Evolutionary conservation across 30 jellyfish, hydroid and myxozoan genomes (phyloP), one percentile per base, ranked within the genome.

Genomic region (Aurelia sp.): DNA sequence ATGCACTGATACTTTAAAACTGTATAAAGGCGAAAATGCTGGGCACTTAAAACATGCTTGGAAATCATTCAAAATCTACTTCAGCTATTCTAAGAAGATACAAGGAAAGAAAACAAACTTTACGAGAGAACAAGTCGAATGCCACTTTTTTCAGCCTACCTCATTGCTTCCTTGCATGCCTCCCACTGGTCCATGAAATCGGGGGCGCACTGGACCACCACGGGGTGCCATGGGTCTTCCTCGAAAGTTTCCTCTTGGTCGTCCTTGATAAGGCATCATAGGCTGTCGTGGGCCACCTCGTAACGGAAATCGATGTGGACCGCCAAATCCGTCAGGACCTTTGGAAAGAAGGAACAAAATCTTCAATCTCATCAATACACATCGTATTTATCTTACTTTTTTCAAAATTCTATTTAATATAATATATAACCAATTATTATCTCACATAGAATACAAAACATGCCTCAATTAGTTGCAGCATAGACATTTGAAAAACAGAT

Each of bases 261-360:
- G 35, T 20, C 52, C 76, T 41, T 60, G 86, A 30, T 31, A 69
- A 40, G 77, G 84, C 63, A 76, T 83, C 15, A 72, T 69, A 17
- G 71, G 90, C 17, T 79, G 83, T 11, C 78, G 88, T n/a, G 86
- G 85, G 16, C 96, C 96, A 4, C 87, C 79, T n/a, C 87, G 95
- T 75, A 86, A 62, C 0, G 87, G 74, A 62, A 76, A 55, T 16
- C 89, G 95, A 76, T 80, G 95, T 18, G 76, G 87, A 6, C 89
- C 84, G n/a, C 70, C 85, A 10, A 86, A 90, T 61, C 75, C 64
- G 13, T 84, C 89, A 0, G 71, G 86, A 13, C 90, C 90, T 30
- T 59, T 59, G 10, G 69, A 21, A 59, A 59, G 55, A 44, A 7
- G 8, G 15, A 27, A 0, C 2, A 27, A 27, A 27, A 27, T 27